Evolutionary conservation across 2,113 vertebrate genomes (phyloP), one percentile per base, ranked within the genome.

Genomic region (Ginglymostoma cirratum): DNA sequence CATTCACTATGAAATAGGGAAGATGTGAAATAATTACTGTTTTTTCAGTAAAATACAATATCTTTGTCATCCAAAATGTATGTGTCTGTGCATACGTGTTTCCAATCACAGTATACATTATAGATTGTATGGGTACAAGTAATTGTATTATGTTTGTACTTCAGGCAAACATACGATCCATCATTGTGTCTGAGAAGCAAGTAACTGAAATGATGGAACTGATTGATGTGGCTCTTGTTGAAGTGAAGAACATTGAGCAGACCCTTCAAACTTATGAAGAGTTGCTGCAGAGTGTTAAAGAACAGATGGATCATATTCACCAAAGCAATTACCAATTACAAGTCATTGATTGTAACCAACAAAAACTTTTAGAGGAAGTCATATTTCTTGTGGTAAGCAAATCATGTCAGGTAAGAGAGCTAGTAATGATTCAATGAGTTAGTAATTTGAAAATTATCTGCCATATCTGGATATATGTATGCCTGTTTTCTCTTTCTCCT

Each of bases 241-340:
- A 97, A 94, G 97, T 97, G 86, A 65, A 48, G 90, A 96, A 96
- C 55, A 96, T 97, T 70, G 97, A 97, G 83, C 67, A 96, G 96
- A 96, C 96, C 24, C 72, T 97, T 96, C 96, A 96, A 87, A 45
- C 95, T 3, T 96, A 96, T 0, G 95, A 97, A 0, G 96, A 96
- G 89, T 72, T 97, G 30, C 96, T 97, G 96, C 96, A 96, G 34
- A 96, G 92, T 0, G 95, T 97, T 96, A 96, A 97, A 96, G 96
- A 96, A 96, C 96, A 97, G 96, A 96, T 97, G 97, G 96, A 97
- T 52, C 96, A 96, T 96, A 96, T 97, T 96, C 90, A 97, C 66
- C 61, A 0, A 95, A 96, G 97, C 3, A 97, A 96, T 96, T 96
- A 96, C 95, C 86, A 96, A 87, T 96, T 97, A 3, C 96, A 97